These are phyloP conservation scores for Aurelia aurita DNA, from an alignment of 30 jellyfish, hydroid and myxozoan species.

Conservation along the genomic window DNA sequence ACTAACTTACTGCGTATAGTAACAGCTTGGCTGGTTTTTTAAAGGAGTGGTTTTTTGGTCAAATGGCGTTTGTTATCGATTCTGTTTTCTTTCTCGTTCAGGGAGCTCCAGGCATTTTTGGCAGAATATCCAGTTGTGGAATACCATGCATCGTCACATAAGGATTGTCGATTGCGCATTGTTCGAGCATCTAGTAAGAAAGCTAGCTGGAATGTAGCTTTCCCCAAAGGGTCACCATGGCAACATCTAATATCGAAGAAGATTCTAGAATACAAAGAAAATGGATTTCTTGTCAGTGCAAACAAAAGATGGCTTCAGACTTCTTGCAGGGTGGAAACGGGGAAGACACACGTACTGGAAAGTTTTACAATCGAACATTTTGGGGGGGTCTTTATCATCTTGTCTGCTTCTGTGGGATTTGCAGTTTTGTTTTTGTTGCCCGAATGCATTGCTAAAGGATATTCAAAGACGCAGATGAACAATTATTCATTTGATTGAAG, in stretches of 20 bases:
- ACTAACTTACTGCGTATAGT: no score
- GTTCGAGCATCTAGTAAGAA: conserved; percentile 3
- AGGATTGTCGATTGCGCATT: conserved; percentile 7
- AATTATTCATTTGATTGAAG: no score
- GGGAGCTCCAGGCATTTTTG: conserved; percentile 57
- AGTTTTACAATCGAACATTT: neutral
- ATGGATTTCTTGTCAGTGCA: neutral
- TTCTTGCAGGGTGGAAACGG: conserved; percentile 5
- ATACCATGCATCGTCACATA: conserved; percentile 22
- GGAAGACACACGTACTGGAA: neutral
- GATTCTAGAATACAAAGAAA: conserved; percentile 31
- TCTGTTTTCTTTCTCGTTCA: neutral
- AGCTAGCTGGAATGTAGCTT: conserved; percentile 31
- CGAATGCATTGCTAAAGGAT: neutral
- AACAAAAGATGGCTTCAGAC: conserved; percentile 23
- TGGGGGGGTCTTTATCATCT: conserved; percentile 10
- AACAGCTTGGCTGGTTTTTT: no score
- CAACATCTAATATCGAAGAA: conserved; percentile 25
- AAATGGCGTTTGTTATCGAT: no score
- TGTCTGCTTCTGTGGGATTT: neutral
- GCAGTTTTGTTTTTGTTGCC: conserved; percentile 15
- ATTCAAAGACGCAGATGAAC: no score
- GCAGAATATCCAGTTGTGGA: conserved; percentile 40
- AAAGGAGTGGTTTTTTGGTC: no score
- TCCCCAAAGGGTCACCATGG: conserved; percentile 44